Conservation (phyloP, 2,888 invertebrate species). For the Exocentrus adspersus region DNA sequence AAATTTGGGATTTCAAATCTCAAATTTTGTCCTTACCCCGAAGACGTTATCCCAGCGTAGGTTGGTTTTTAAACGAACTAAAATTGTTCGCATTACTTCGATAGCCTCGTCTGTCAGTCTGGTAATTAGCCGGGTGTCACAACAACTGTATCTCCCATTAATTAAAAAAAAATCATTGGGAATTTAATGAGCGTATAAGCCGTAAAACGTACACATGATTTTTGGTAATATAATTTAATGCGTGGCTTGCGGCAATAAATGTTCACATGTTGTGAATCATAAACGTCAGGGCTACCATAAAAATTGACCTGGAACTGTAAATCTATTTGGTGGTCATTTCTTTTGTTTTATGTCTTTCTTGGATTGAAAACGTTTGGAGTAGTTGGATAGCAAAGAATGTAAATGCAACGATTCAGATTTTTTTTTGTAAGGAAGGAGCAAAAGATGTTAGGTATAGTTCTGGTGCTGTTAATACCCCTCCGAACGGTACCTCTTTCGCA, state of each 20-base stretch:
- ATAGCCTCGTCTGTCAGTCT: too few relatives aligned
- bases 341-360: neutral
- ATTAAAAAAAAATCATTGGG: neutral
- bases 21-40: too few relatives aligned
- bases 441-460: slow-evolving; percentile 15
- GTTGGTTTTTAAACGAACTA: too few relatives aligned
- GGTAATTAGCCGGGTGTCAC: too few relatives aligned
- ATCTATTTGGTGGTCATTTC: neutral
- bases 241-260: slow-evolving; percentile 12
- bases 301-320: neutral
- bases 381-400: neutral
- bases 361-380: neutral
- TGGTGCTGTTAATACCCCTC: slow-evolving; percentile 19
- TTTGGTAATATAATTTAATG: slow-evolving; percentile 11
- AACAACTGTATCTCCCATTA: neutral
- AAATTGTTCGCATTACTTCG: too few relatives aligned
- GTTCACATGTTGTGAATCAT: slow-evolving; percentile 9
- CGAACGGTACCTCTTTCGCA: slow-evolving; percentile 26
- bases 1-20: too few relatives aligned
- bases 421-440: too few relatives aligned
- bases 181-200: neutral
- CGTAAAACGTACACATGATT: slow-evolving; percentile 7
- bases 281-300: slow-evolving; percentile 7
- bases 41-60: too few relatives aligned
- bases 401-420: too few relatives aligned